Evolutionary conservation across 2,113 vertebrate species (phyloP), one percentile per base, ranked within the genome.

Genomic region (Garra rufa): DNA sequence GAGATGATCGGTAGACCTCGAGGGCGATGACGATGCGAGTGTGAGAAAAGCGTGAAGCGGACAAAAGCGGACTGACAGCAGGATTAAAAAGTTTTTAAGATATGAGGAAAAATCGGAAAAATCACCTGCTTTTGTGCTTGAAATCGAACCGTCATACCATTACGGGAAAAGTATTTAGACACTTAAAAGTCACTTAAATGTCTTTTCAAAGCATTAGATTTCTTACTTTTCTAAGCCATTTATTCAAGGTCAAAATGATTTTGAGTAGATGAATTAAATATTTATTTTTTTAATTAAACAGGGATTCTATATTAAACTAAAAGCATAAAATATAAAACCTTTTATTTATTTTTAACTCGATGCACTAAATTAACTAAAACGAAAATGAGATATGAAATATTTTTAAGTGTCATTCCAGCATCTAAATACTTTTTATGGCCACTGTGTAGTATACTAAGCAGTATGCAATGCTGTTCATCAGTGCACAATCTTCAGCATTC

Each of bases 41-140:
- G 41, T 85, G 78, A 85, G 82, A 10, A 24, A 21, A 85, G 52
- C 34, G 6, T 50, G 30, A 77, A 26, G 73, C 19, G 14, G 19
- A 84, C 59, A 77, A 63, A 57, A 44, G 59, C 59, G 59, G 70
- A 78, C 24, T 13, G 2, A 52, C 67, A 74, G 73, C 83, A 9
- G 50, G 9, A 46, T n/a, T 82, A 82, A 52, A 79, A 74, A 48
- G 48, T 44, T 26, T n/a, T n/a, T 10, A 21, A 2, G 43, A 65
- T 75, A 86, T 10, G 55, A 7, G 17, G n/a, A 83, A 80, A 61
- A 80, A 77, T 52, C 17, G 0, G 80, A 75, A 88, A 87, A 75
- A 87, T 26, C 67, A 86, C 76, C 90, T 89, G 88, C 84, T 91
- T 85, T 95, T 94, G 92, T 94, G 92, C 92, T 95, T 91, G 88